Percentiles rank a stretch among this genome's conserved stretches.
These are phyloP conservation scores for Magallana gigas DNA, from an alignment of 1,140 invertebrate species.

Conservation along the genomic window DNA sequence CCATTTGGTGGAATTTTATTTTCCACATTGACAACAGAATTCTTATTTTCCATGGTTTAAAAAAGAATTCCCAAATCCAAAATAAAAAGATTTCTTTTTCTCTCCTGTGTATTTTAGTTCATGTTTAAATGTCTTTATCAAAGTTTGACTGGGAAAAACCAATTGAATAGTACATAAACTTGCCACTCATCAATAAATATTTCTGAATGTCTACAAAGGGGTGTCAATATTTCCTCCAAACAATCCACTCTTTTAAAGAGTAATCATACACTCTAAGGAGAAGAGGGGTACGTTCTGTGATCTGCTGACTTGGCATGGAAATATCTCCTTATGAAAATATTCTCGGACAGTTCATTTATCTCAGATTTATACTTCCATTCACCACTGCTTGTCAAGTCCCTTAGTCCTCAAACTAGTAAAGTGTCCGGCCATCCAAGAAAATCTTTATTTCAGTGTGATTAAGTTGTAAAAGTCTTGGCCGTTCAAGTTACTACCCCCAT, in stretches of 20 bases:
- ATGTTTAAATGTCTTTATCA: slow-evolving; percentile 2
- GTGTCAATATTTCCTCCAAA: slow-evolving; percentile 23
- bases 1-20: slow-evolving; percentile 44
- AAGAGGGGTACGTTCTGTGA: neutral
- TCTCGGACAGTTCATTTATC: neutral
- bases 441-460: slow-evolving; percentile 5
- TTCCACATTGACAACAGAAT: neutral
- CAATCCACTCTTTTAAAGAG: neutral
- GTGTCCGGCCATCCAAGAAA: neutral
- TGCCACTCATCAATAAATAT: slow-evolving; percentile 5
- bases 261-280: neutral
- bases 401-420: neutral
- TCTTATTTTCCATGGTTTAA: neutral
- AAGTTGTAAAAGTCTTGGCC: slow-evolving; percentile 1
- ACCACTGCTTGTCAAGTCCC: neutral
- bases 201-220: slow-evolving; percentile 14
- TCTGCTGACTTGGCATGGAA: slow-evolving; percentile 14
- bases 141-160: slow-evolving; percentile 12
- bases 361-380: slow-evolving; percentile 9
- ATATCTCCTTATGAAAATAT: neutral
- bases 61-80: neutral
- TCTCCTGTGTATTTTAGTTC: slow-evolving; percentile 9
- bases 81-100: neutral
- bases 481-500: slow-evolving; percentile 1
- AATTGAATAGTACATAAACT: slow-evolving; percentile 20